Percentiles rank a stretch among this genome's conserved stretches.
phyloP scores from a whole-genome alignment of 1,140 invertebrate genomes.

The Aricia agestis region DNA sequence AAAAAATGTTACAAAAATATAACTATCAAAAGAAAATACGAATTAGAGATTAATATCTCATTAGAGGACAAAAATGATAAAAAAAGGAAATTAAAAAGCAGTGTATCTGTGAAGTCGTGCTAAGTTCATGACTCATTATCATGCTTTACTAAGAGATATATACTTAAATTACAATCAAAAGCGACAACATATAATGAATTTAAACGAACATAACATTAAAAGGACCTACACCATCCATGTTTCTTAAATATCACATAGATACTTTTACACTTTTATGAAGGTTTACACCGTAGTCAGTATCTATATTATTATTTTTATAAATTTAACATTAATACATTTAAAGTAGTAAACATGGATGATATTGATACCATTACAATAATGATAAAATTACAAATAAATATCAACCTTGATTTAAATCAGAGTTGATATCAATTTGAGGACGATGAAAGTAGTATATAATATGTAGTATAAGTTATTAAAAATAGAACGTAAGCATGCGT shows the following conservation, averaged over 20 bases:
- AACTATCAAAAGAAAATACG: neutral
- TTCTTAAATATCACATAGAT: neutral
- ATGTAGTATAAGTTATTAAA: slow-evolving; percentile 23
- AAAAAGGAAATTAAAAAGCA: slow-evolving; percentile 5
- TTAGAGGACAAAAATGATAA: neutral
- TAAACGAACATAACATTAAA: too few relatives aligned
- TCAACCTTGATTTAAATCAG: neutral
- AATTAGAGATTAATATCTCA: too few relatives aligned
- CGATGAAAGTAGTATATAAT: slow-evolving; percentile 12
- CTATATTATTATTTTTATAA: too few relatives aligned
- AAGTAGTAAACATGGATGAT: neutral
- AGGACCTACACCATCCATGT: neutral
- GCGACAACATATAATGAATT: slow-evolving; percentile 1
- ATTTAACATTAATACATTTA: too few relatives aligned
- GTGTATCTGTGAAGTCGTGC: slow-evolving; percentile 3
- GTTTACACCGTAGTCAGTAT: too few relatives aligned
- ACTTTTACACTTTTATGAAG: too few relatives aligned
- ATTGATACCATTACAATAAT: neutral
- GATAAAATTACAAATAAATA: neutral
- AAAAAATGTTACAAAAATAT: neutral
- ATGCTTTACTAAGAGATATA: neutral
- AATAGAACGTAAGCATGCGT: slow-evolving; percentile 61
- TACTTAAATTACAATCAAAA: neutral
- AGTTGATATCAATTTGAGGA: neutral
- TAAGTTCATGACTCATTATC: neutral